phyloP scores from a whole-genome alignment of 2,888 invertebrate species.

The Osedax fenrisi region DNA sequence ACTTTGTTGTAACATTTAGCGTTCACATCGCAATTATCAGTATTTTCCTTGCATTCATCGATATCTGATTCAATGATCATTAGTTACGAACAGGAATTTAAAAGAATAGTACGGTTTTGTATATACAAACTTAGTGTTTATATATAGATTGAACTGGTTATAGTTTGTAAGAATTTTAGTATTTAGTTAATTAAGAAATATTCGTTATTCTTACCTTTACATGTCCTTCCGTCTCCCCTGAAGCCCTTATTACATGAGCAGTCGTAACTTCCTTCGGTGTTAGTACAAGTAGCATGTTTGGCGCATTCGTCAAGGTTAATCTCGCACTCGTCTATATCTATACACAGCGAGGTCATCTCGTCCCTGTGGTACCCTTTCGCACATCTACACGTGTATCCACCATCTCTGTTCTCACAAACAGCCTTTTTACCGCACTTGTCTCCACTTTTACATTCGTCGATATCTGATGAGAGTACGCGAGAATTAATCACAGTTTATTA shows the following conservation, averaged over 20 bases:
- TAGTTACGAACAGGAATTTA: too few relatives aligned
- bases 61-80: too few relatives aligned
- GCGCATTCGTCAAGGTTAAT: not conserved
- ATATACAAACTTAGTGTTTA: too few relatives aligned
- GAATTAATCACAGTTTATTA: too few relatives aligned
- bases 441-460: not conserved
- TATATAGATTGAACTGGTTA: too few relatives aligned
- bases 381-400: not conserved
- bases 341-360: not conserved
- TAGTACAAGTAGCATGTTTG: not conserved
- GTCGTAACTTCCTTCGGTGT: not conserved
- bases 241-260: constrained; percentile 2
- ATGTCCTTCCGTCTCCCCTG: not conserved
- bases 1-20: not conserved
- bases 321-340: not conserved
- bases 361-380: not conserved
- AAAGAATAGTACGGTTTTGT: too few relatives aligned
- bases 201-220: constrained; percentile 8
- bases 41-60: too few relatives aligned
- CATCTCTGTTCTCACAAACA: not conserved
- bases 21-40: not conserved
- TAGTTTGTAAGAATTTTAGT: too few relatives aligned
- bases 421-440: not conserved
- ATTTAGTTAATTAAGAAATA: too few relatives aligned
- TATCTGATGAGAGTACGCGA: too few relatives aligned